A percentile compares a stretch with the other conserved stretches of the same genome.
Conservation (phyloP, 2,797 vertebrate species). For the Aeoliscus strigatus region DNA sequence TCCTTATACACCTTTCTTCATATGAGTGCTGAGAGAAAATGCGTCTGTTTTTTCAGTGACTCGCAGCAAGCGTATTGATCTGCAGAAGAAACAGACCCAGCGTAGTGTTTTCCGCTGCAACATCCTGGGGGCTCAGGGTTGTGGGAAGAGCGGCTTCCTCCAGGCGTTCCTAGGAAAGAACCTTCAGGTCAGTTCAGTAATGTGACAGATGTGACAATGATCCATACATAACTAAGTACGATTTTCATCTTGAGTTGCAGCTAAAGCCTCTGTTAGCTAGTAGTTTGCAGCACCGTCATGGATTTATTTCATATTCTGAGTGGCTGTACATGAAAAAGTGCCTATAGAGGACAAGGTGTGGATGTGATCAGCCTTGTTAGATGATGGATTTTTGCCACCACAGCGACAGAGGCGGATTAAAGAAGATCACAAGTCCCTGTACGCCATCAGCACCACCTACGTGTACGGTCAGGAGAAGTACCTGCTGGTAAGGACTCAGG, state of each 20-base stretch:
- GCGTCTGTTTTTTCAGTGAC: slow-evolving; percentile 78
- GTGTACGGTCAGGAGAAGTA: slow-evolving; percentile 99
- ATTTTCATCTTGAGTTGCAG: too few relatives aligned
- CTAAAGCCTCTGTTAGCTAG: too few relatives aligned
- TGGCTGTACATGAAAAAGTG: too few relatives aligned
- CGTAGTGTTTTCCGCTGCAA: slow-evolving; percentile 96
- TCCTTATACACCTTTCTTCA: too few relatives aligned
- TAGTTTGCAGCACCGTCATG: too few relatives aligned
- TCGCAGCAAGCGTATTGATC: slow-evolving; percentile 93
- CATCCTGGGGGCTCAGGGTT: slow-evolving; percentile 82
- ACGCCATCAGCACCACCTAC: slow-evolving; percentile 93
- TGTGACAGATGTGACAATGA: too few relatives aligned
- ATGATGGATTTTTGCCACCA: slow-evolving; percentile 30
- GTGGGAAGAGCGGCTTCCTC: slow-evolving; percentile 91
- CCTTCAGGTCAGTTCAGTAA: slow-evolving; percentile 75
- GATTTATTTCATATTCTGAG: too few relatives aligned
- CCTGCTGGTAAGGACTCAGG: slow-evolving; percentile 84
- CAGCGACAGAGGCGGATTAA: slow-evolving; percentile 87
- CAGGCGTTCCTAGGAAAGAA: slow-evolving; percentile 90
- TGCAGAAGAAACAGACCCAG: slow-evolving; percentile 98
- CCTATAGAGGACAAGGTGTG: too few relatives aligned
- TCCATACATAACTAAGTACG: too few relatives aligned
- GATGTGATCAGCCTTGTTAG: background rate
- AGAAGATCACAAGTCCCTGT: slow-evolving; percentile 92
- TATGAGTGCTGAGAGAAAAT: background rate